phyloP scores from a whole-genome alignment of 2,888 invertebrate species.

The Callosobruchus maculatus region DNA sequence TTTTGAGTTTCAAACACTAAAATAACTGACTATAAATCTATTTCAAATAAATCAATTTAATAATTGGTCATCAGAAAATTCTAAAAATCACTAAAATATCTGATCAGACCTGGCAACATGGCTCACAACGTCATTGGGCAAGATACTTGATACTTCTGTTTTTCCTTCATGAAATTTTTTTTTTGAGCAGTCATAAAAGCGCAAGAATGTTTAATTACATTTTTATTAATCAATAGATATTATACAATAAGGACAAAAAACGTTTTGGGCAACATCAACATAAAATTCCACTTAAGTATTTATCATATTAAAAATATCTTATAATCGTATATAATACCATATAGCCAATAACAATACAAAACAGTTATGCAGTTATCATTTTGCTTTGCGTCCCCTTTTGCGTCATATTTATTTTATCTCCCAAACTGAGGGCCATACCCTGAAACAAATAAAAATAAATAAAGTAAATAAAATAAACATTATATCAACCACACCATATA shows the following conservation, averaged over 20 bases:
- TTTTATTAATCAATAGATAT: background rate
- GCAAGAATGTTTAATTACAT: background rate
- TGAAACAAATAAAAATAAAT: conserved; percentile 47
- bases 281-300: background rate
- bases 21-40: too few relatives aligned
- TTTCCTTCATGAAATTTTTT: too few relatives aligned
- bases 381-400: conserved; percentile 66
- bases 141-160: too few relatives aligned
- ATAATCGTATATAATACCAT: background rate
- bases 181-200: too few relatives aligned
- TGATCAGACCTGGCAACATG: too few relatives aligned
- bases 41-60: too few relatives aligned
- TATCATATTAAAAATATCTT: background rate
- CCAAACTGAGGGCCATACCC: conserved; percentile 98
- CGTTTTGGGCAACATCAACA: background rate
- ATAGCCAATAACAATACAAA: background rate
- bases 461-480: background rate
- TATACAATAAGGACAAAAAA: background rate
- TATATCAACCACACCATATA: too few relatives aligned
- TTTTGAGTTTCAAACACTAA: too few relatives aligned
- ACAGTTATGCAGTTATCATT: conserved; percentile 39
- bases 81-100: too few relatives aligned
- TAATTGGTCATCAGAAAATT: too few relatives aligned
- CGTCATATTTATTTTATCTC: conserved; percentile 95
- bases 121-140: too few relatives aligned